Conservation (phyloP, 2,113 vertebrate genomes). For the Malurus elegans region DNA sequence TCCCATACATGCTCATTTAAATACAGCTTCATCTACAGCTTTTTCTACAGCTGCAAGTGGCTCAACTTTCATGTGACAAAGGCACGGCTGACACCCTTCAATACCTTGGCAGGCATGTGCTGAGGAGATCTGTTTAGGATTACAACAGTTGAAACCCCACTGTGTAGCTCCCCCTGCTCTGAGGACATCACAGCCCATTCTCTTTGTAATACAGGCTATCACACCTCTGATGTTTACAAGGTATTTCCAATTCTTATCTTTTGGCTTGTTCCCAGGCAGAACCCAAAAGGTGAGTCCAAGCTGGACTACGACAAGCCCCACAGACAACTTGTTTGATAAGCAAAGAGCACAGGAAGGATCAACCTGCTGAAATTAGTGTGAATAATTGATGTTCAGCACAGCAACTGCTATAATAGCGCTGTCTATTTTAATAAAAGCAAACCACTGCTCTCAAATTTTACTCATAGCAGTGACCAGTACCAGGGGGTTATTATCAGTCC, state of each 20-base stretch:
- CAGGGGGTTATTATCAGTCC: background rate
- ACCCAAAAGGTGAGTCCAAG: background rate
- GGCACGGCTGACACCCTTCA: background rate
- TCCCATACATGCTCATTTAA: accelerated
- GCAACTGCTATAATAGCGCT: background rate
- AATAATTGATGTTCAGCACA: background rate
- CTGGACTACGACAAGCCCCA: background rate
- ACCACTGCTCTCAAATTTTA: background rate
- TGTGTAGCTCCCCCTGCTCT: accelerated
- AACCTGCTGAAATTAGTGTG: background rate
- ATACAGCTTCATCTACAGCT: background rate
- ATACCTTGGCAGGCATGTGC: accelerated
- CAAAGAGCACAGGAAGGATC: background rate
- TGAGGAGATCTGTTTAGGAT: background rate
- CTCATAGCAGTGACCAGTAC: background rate
- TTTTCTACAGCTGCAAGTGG: background rate
- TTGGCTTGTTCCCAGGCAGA: background rate
- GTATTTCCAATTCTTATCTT: background rate
- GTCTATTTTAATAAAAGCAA: background rate
- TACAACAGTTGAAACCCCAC: background rate
- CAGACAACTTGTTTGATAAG: background rate
- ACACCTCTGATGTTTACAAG: background rate
- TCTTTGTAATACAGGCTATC: background rate
- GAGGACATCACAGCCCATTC: background rate
- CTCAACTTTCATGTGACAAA: background rate